Conservation (phyloP, 2,797 vertebrate species). For the Eulemur rubriventer region DNA sequence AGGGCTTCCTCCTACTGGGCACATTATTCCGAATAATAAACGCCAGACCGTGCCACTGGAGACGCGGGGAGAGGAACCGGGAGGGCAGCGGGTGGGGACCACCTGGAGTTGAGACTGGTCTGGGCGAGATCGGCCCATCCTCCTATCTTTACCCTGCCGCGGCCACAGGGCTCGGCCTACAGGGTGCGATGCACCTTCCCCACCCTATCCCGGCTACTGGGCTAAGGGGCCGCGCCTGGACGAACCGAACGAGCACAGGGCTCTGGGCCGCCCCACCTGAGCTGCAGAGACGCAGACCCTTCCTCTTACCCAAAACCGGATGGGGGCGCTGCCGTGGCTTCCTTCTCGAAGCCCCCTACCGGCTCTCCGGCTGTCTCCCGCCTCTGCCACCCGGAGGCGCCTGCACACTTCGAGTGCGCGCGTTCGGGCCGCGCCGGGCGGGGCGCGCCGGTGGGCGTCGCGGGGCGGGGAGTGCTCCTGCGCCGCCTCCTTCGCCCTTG, state of each 20-base stretch:
- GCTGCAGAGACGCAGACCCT: background rate
- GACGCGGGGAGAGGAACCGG: background rate
- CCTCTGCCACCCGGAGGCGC: background rate
- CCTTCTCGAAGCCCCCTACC: background rate
- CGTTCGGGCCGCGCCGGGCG: constrained; percentile 10
- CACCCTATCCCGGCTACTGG: background rate
- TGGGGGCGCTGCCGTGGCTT: background rate
- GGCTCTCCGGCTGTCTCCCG: background rate
- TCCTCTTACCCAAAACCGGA: constrained; percentile 34
- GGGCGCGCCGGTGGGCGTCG: background rate
- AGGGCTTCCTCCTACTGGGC: background rate
- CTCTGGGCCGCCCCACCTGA: background rate
- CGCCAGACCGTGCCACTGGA: background rate
- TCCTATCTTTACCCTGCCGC: background rate
- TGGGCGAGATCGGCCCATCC: background rate
- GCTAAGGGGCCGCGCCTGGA: background rate
- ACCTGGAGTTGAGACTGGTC: background rate
- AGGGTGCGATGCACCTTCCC: background rate
- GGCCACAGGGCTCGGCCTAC: background rate
- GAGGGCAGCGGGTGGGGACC: background rate
- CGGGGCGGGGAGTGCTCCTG: background rate
- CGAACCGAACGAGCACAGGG: background rate
- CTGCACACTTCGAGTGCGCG: background rate
- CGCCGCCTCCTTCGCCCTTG: background rate
- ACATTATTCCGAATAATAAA: background rate